Conservation (phyloP, 2,797 vertebrate genomes). For the Pteronotus mesoamericanus region DNA sequence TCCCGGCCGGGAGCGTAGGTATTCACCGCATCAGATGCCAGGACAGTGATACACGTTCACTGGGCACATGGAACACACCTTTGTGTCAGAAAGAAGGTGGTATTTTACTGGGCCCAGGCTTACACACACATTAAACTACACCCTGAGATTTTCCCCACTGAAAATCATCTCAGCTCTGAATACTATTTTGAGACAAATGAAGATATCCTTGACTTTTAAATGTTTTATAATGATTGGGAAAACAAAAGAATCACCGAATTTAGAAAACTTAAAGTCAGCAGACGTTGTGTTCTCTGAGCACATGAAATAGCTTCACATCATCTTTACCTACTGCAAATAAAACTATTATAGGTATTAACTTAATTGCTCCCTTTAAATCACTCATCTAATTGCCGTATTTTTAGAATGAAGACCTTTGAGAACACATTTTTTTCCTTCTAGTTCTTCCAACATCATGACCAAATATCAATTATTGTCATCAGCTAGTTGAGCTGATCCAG, state of each 20-base stretch:
- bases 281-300: background rate
- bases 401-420: constrained; percentile 41
- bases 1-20: background rate
- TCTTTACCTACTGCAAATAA: background rate
- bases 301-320: background rate
- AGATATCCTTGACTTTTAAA: background rate
- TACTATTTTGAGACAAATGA: background rate
- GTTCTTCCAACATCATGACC: background rate
- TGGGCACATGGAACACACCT: fast-evolving
- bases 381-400: constrained; percentile 34
- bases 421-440: background rate
- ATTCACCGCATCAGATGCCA: no score
- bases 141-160: background rate
- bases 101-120: background rate
- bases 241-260: background rate
- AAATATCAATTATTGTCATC: background rate
- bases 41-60: background rate
- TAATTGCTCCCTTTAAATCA: constrained; percentile 36
- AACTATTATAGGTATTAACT: constrained; percentile 33
- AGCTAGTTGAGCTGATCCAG: background rate
- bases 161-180: background rate
- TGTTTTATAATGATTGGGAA: background rate
- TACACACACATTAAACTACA: background rate
- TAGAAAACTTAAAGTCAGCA: background rate
- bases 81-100: background rate